phyloP scores from a whole-genome alignment of 1,140 invertebrate genomes.

The Zaprionus inermis region DNA sequence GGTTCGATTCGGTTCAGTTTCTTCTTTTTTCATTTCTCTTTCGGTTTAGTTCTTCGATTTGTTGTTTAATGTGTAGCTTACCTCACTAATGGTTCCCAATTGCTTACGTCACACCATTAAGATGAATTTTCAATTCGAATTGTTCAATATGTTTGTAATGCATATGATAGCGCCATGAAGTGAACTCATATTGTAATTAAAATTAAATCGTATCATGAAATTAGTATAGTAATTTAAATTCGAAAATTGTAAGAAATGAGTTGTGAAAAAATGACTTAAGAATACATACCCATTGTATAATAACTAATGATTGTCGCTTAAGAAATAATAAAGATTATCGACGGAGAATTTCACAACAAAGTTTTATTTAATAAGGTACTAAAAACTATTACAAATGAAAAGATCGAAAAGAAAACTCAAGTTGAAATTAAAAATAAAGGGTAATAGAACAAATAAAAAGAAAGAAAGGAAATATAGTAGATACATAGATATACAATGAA shows the following conservation, averaged over 20 bases:
- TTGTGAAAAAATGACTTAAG: slow-evolving; percentile 13
- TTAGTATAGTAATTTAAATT: slow-evolving; percentile 14
- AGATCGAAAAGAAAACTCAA: slow-evolving; percentile 34
- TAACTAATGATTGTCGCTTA: slow-evolving; percentile 75
- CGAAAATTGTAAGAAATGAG: slow-evolving; percentile 39
- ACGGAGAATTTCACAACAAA: slow-evolving; percentile 9
- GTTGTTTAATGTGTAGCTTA: slow-evolving; percentile 84
- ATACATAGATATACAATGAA: slow-evolving; percentile 34
- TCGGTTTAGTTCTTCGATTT: slow-evolving; percentile 29
- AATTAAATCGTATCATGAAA: slow-evolving; percentile 37
- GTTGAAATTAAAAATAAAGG: slow-evolving; percentile 27
- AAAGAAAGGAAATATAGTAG: slow-evolving; percentile 19
- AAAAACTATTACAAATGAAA: slow-evolving; percentile 19
- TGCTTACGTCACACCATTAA: slow-evolving; percentile 84
- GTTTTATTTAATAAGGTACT: slow-evolving; percentile 26
- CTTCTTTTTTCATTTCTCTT: slow-evolving; percentile 29
- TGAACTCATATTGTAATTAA: slow-evolving; percentile 62
- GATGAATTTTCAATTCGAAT: slow-evolving; percentile 76
- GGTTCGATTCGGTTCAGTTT: background rate
- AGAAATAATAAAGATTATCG: slow-evolving; percentile 16
- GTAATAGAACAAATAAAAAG: slow-evolving; percentile 12
- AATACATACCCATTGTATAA: slow-evolving; percentile 63
- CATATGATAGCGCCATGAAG: slow-evolving; percentile 78
- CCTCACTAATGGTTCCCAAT: slow-evolving; percentile 84
- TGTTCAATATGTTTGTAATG: slow-evolving; percentile 64